Evolutionary conservation across 2,113 vertebrate species (phyloP).

Genomic region (Sinocyclocheilus rhinocerous): DNA sequence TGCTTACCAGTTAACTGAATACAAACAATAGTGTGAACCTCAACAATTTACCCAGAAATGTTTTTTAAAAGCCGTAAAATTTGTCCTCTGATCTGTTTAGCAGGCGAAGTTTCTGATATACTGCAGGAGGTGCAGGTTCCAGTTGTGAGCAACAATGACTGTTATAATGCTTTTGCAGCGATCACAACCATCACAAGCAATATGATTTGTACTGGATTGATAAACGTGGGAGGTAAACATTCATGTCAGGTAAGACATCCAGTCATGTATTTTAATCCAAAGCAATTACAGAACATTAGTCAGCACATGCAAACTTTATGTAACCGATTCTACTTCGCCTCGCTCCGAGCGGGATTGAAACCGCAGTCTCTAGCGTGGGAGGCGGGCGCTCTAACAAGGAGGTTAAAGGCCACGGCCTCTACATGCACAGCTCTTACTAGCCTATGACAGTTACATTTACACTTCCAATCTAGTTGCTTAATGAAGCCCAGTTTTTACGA

Average conservation of each 20-base stretch:
- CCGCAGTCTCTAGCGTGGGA: no score
- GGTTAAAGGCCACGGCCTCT: no score
- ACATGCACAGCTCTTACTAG: no score
- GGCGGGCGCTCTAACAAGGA: no score
- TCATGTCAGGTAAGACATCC: conserved; percentile 59
- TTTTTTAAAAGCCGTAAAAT: background rate
- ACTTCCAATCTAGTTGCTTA: background rate
- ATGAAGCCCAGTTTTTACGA: no score
- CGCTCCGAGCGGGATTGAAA: no score
- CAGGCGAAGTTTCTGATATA: conserved; percentile 50
- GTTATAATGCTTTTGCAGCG: conserved; percentile 48
- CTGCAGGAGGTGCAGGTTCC: conserved; percentile 71
- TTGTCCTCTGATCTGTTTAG: background rate
- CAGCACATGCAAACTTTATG: background rate
- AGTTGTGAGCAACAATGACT: conserved; percentile 52
- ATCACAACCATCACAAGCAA: conserved; percentile 48
- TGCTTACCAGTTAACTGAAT: background rate
- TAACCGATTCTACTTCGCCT: no score
- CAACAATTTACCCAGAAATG: background rate
- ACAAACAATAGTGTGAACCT: background rate
- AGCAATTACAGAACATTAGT: background rate
- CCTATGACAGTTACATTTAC: background rate
- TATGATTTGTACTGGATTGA: conserved; percentile 50
- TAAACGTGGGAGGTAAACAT: conserved; percentile 65
- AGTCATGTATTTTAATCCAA: background rate